phyloP scores from a whole-genome alignment of 2,888 invertebrate species.

The Meteorus colon region DNA sequence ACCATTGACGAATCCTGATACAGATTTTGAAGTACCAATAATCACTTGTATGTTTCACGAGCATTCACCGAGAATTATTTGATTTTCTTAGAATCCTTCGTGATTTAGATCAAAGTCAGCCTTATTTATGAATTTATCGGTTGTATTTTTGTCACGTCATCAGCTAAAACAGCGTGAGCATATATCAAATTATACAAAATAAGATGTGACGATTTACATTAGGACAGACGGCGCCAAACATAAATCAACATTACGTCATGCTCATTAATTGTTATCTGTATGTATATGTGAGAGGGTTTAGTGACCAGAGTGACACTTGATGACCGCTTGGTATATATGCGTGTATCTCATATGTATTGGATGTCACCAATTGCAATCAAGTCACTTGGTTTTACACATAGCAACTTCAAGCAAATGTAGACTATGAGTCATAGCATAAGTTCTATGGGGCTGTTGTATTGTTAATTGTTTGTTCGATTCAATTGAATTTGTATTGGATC shows the following conservation, averaged over 20 bases:
- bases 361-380: slow-evolving; percentile 34
- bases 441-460: slow-evolving; percentile 1
- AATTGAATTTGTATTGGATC: slow-evolving; percentile 39
- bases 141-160: neutral
- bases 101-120: too few species aligned
- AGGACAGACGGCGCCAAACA: slow-evolving; percentile 26
- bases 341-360: slow-evolving; percentile 7
- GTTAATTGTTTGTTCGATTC: slow-evolving; percentile 35
- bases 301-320: slow-evolving; percentile 13
- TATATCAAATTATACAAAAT: neutral
- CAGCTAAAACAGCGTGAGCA: neutral
- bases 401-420: neutral
- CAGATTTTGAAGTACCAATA: too few species aligned
- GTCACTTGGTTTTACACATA: neutral
- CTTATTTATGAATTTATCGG: neutral
- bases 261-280: slow-evolving; percentile 26
- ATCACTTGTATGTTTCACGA: too few species aligned
- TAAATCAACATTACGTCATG: slow-evolving; percentile 39
- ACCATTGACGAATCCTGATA: too few species aligned
- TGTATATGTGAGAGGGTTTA: slow-evolving; percentile 20
- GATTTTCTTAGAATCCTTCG: too few species aligned
- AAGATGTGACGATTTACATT: slow-evolving; percentile 25
- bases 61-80: too few species aligned
- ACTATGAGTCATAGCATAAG: slow-evolving; percentile 29
- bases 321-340: slow-evolving; percentile 15